Conservation (phyloP, 2,888 invertebrate genomes). For the Harpagoxenus sublaevis region DNA sequence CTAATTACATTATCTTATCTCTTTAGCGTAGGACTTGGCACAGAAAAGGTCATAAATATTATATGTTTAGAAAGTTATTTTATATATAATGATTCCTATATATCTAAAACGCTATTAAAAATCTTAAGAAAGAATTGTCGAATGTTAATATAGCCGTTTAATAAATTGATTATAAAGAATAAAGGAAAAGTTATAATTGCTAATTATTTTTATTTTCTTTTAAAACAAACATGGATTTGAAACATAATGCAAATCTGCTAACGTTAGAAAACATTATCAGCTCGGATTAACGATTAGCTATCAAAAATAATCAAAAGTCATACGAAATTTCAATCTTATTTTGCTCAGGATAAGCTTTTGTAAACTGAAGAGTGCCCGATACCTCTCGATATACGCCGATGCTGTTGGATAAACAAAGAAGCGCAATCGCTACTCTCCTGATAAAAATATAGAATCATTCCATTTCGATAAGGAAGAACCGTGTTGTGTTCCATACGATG, state of each 20-base stretch:
- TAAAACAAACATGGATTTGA: background rate
- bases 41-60: slow-evolving; percentile 10
- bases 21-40: background rate
- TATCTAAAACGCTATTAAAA: background rate
- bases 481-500: background rate
- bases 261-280: background rate
- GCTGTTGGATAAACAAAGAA: background rate
- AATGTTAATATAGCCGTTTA: background rate
- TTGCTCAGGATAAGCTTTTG: background rate
- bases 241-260: background rate
- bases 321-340: background rate
- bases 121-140: background rate
- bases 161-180: background rate
- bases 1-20: slow-evolving; percentile 48
- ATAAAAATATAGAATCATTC: slow-evolving; percentile 24
- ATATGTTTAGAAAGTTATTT: background rate
- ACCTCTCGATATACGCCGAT: background rate
- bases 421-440: background rate
- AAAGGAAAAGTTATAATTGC: background rate
- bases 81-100: background rate
- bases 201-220: background rate
- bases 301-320: background rate
- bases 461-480: slow-evolving; percentile 22
- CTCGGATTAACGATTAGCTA: background rate
- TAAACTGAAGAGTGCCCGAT: slow-evolving; percentile 1